phyloP scores from a whole-genome alignment of 37 sponge, comb jelly and placozoan species.

The Corticium candelabrum region DNA sequence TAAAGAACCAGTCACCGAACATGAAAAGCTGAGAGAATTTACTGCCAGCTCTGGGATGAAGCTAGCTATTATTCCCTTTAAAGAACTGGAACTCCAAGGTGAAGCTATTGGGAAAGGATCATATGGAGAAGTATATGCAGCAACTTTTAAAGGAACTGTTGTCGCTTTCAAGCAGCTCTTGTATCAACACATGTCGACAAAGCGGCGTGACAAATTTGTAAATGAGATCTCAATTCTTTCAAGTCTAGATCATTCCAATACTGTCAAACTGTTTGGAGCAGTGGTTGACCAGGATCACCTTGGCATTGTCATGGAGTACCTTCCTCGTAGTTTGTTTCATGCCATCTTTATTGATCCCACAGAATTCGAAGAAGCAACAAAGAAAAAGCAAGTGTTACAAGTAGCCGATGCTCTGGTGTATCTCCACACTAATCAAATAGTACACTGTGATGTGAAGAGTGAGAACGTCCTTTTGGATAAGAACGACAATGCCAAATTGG shows the following conservation, averaged over 20 bases:
- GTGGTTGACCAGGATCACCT: conserved; percentile 8
- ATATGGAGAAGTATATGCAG: conserved; percentile 23
- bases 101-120: conserved; percentile 24
- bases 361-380: conserved; percentile 11
- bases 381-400: conserved; percentile 18
- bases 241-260: conserved; percentile 18
- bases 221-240: conserved; percentile 19
- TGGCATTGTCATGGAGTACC: no score
- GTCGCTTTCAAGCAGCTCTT: conserved; percentile 30
- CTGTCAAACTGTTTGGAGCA: conserved; percentile 28
- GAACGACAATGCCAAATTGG: conserved; percentile 20
- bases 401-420: conserved; percentile 21
- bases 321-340: no score
- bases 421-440: no score
- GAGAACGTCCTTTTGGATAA: conserved; percentile 24
- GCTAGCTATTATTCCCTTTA: conserved; percentile 6
- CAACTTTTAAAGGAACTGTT: conserved; percentile 9
- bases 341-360: no score
- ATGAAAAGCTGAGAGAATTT: no score
- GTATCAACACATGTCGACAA: conserved; percentile 15
- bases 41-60: background rate
- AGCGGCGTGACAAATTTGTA: conserved; percentile 22
- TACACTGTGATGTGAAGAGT: conserved; percentile 38
- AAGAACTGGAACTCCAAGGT: conserved; percentile 12
- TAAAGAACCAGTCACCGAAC: no score